Evolutionary conservation across 1,140 invertebrate genomes (phyloP).

Genomic region (Dysdera silvatica): DNA sequence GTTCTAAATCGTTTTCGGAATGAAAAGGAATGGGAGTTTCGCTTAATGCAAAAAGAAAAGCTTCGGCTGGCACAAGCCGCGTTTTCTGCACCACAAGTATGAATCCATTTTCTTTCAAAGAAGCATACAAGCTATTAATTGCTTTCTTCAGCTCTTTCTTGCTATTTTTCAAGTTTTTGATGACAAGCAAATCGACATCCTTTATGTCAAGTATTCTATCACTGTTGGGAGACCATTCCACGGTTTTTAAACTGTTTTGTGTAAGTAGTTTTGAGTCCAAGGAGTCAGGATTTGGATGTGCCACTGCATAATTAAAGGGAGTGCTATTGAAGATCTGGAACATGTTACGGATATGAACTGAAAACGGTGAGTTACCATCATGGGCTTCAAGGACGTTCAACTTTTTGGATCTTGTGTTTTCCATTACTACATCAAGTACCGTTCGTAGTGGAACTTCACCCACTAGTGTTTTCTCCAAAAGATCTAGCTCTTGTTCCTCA

Average conservation of each 20-base stretch:
- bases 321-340: slow-evolving; percentile 42
- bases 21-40: slow-evolving; percentile 11
- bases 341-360: slow-evolving; percentile 34
- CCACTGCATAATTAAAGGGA: slow-evolving; percentile 43
- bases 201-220: slow-evolving; percentile 27
- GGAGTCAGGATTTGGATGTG: slow-evolving; percentile 36
- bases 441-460: slow-evolving; percentile 43
- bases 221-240: slow-evolving; percentile 39
- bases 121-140: slow-evolving; percentile 40
- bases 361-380: slow-evolving; percentile 36
- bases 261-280: slow-evolving; percentile 39
- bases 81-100: slow-evolving; percentile 65
- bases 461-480: slow-evolving; percentile 20
- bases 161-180: slow-evolving; percentile 38
- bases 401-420: slow-evolving; percentile 65
- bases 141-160: slow-evolving; percentile 40
- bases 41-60: slow-evolving; percentile 33
- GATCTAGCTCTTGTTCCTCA: slow-evolving; percentile 16
- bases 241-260: slow-evolving; percentile 36
- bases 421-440: slow-evolving; percentile 61
- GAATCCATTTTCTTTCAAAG: slow-evolving; percentile 63
- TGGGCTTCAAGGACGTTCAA: slow-evolving; percentile 66
- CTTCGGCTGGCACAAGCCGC: slow-evolving; percentile 44
- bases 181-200: slow-evolving; percentile 41
- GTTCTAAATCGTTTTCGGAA: slow-evolving; percentile 15